Evolutionary conservation across 2,797 vertebrate genomes (phyloP).

Genomic region (Phrynocephalus forsythii): DNA sequence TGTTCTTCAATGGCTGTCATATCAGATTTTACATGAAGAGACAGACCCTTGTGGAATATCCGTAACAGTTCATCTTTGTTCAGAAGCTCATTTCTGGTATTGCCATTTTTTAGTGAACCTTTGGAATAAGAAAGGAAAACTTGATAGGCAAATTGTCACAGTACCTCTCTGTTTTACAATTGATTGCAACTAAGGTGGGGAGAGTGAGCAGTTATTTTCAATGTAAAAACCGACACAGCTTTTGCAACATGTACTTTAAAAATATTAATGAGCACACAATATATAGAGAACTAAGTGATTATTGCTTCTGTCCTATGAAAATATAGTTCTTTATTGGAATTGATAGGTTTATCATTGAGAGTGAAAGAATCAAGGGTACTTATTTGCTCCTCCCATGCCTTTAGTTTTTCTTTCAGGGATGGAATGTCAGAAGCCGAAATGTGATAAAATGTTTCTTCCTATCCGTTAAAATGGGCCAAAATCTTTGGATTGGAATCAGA

Average conservation of each 20-base stretch:
- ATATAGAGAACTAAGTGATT: fast-evolving
- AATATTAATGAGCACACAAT: background rate
- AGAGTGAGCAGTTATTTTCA: background rate
- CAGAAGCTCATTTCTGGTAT: conserved; percentile 55
- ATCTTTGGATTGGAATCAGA: conserved; percentile 41
- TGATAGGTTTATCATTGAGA: conserved; percentile 29
- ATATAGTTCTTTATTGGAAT: background rate
- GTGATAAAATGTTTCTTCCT: conserved; percentile 38
- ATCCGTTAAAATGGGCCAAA: conserved; percentile 46
- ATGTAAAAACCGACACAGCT: background rate
- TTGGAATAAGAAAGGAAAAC: conserved; percentile 44
- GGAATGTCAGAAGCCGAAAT: background rate
- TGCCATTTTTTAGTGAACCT: conserved; percentile 67
- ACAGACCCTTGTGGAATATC: conserved; percentile 22
- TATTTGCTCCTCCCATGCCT: conserved; percentile 2
- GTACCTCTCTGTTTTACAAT: background rate
- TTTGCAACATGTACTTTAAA: conserved; percentile 19
- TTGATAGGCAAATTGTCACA: conserved; percentile 19
- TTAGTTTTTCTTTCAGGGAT: conserved; percentile 39
- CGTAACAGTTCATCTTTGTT: conserved; percentile 33
- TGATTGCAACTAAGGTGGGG: background rate
- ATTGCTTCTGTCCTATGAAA: background rate
- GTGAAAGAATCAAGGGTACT: background rate
- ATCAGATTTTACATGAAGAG: conserved; percentile 33
- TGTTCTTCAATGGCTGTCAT: conserved; percentile 15